Percentiles rank a stretch among this genome's conserved stretches.
These are phyloP conservation scores for Chauna torquata DNA, from an alignment of 2,113 vertebrate species.

Conservation along the genomic window DNA sequence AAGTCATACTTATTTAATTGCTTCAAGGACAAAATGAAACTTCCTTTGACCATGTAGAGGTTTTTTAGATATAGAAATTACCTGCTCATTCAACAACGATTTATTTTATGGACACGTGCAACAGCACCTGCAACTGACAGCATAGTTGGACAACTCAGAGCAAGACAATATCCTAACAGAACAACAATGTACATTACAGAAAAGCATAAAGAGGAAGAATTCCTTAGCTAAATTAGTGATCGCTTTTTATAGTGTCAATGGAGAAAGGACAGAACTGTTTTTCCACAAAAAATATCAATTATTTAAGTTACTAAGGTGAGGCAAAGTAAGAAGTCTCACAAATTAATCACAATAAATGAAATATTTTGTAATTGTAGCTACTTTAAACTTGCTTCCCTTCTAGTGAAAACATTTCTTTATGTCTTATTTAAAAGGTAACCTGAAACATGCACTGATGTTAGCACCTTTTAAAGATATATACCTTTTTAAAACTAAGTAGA, in stretches of 20 bases:
- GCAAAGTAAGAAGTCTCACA: background rate
- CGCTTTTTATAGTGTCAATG: background rate
- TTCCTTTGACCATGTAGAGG: background rate
- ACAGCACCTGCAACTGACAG: background rate
- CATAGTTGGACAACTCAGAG: accelerated
- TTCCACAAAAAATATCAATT: background rate
- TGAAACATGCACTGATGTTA: background rate
- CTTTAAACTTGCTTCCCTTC: background rate
- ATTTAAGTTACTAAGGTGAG: background rate
- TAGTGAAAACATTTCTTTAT: background rate
- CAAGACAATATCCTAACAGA: background rate
- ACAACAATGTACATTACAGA: background rate
- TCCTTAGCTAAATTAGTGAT: background rate
- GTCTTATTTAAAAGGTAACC: background rate
- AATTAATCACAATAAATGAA: background rate
- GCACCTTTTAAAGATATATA: background rate
- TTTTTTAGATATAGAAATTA: background rate
- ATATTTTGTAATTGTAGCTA: background rate
- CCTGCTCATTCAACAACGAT: background rate
- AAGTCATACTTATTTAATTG: background rate
- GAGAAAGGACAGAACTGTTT: background rate
- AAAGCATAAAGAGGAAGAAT: background rate
- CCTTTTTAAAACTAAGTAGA: background rate
- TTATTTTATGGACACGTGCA: background rate
- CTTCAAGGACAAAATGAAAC: background rate